A percentile compares a stretch with the other conserved stretches of the same genome.
Evolutionary conservation across 2,113 vertebrate species (phyloP).

Genomic region (Ceyx margarethae): DNA sequence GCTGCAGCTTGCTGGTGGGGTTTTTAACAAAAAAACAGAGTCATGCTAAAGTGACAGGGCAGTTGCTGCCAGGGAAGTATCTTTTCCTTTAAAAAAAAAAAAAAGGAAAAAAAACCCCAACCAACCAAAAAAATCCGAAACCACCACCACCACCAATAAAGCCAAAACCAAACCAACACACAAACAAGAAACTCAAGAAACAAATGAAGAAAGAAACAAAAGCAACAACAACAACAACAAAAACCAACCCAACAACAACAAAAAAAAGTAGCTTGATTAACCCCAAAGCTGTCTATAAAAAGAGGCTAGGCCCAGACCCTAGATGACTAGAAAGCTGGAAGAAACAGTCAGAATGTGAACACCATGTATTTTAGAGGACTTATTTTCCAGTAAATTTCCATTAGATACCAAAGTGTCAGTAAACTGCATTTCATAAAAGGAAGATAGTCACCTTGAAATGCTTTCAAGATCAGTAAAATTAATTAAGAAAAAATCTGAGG

Average conservation of each 20-base stretch:
- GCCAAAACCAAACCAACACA: no score
- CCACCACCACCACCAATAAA: no score
- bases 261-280: background rate
- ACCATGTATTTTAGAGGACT: background rate
- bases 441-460: background rate
- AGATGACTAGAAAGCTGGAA: background rate
- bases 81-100: background rate
- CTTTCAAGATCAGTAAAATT: background rate
- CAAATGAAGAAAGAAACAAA: no score
- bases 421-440: background rate
- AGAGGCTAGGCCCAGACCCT: background rate
- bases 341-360: background rate
- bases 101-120: background rate
- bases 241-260: no score
- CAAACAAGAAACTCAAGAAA: no score
- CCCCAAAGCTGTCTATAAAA: background rate
- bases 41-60: background rate
- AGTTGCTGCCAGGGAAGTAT: background rate
- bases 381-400: background rate
- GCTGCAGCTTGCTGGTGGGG: accelerated
- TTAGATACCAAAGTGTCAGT: background rate
- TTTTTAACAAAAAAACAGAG: background rate
- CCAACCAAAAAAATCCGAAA: background rate
- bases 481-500: background rate
- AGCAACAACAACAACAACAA: no score